Percentiles rank a stretch among this genome's conserved stretches.
phyloP scores from a whole-genome alignment of 1,140 invertebrate genomes.

The Nasonia vitripennis region DNA sequence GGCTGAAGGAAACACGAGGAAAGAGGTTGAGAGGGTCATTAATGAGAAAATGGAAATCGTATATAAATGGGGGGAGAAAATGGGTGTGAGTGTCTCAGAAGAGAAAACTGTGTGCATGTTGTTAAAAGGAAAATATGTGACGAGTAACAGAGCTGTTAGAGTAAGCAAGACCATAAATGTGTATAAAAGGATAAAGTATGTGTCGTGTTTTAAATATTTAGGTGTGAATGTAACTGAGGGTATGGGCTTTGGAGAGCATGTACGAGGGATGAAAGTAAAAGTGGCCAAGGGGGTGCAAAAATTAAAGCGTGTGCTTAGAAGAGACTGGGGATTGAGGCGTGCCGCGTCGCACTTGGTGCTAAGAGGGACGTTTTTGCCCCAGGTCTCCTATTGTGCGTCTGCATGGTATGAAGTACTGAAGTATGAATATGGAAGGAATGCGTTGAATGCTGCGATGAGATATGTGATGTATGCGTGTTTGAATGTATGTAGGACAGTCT shows the following conservation, averaged over 20 bases:
- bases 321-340: conserved; percentile 14
- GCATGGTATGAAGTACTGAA: not conserved
- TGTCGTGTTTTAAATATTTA: conserved; percentile 48
- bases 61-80: conserved; percentile 5
- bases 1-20: too few relatives aligned
- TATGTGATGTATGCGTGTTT: not conserved
- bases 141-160: not conserved
- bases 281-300: not conserved
- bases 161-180: not conserved
- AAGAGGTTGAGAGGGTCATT: too few relatives aligned
- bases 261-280: too few relatives aligned
- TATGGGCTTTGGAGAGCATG: conserved; percentile 50
- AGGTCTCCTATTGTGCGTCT: not conserved
- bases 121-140: conserved; percentile 22
- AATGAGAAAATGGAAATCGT: too few relatives aligned
- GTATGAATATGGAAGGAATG: not conserved
- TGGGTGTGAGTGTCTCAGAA: conserved; percentile 40
- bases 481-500: not conserved
- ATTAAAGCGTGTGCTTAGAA: conserved; percentile 29
- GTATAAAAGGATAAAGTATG: conserved; percentile 28
- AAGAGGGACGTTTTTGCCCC: not conserved
- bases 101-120: conserved; percentile 49
- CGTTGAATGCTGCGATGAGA: not conserved
- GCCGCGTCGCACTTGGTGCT: not conserved
- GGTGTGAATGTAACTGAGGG: conserved; percentile 50